Evolutionary conservation across 2,113 vertebrate species (phyloP), one percentile per base, ranked within the genome.

Genomic region (Thunnus maccoyii): DNA sequence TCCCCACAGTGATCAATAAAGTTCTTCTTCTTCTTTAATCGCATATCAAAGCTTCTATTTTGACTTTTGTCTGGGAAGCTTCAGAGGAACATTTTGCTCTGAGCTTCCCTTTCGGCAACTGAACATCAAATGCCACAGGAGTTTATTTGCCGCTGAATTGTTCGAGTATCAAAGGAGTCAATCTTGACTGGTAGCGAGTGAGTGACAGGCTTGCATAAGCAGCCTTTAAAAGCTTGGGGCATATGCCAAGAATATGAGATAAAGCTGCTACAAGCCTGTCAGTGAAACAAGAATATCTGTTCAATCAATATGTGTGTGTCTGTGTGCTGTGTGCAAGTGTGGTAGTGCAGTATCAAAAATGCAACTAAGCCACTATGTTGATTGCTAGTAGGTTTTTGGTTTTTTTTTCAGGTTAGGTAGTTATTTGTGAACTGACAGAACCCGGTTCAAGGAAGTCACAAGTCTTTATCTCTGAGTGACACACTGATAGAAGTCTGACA

Each of bases 231-330:
- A 25, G 77, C 80, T 77, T 3, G 0, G 41, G 22, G 69, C 62
- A 25, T 5, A 12, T 89, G 80, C 88, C 80, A 82, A 44, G 36
- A 60, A 65, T 13, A 46, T 56, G 36, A 76, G 88, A 93, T 91
- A 82, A 89, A 51, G 60, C 67, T 72, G 77, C 47, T 16, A 14
- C 2, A 1, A 25, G 15, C 25, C 81, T 86, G 78, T 73, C 81
- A 22, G 25, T 64, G 63, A 82, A 74, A 75, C 25, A 81, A 68
- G 12, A 36, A 0, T 80, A 75, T 78, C 76, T 68, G 10, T 68
- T 14, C 56, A 63, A 84, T 79, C 47, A 32, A 5, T 64, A 1
- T 18, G 32, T 66, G 5, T 48, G 44, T 61, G 27, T 75, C 17
- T 41, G 63, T 22, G 25, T 68, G 65, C 62, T 20, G 41, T 60